phyloP scores from a whole-genome alignment of 2,888 invertebrate species.

The Lasioglossum morio region DNA sequence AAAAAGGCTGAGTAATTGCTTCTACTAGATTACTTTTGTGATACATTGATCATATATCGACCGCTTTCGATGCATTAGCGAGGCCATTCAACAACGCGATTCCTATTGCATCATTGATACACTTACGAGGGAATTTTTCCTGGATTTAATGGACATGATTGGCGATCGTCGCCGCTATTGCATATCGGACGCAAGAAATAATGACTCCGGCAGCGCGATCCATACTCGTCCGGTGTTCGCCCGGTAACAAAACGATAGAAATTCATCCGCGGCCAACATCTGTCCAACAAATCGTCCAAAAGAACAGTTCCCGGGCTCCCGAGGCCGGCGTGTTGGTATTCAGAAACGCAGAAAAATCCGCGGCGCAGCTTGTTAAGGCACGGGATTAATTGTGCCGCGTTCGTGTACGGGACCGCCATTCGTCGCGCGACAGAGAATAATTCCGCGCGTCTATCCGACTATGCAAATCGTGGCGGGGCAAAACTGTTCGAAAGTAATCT shows the following conservation, averaged over 20 bases:
- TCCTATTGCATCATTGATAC: not conserved
- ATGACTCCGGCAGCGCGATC: not conserved
- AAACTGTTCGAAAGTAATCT: conserved; percentile 49
- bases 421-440: conserved; percentile 35
- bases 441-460: conserved; percentile 34
- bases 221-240: not conserved
- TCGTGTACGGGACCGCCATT: conserved; percentile 14
- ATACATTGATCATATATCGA: not conserved
- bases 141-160: not conserved
- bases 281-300: not conserved
- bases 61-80: not conserved
- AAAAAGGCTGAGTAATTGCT: not conserved
- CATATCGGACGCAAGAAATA: not conserved
- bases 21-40: not conserved
- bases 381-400: conserved; percentile 34
- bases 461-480: conserved; percentile 21
- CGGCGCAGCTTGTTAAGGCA: conserved; percentile 25
- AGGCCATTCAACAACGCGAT: not conserved
- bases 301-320: not conserved
- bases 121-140: not conserved
- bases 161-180: not conserved
- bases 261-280: not conserved
- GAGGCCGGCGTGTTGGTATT: not conserved
- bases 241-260: not conserved
- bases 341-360: conserved; percentile 1